Conservation (phyloP, 1,140 invertebrate genomes). For the Eupristina koningsbergeri region DNA sequence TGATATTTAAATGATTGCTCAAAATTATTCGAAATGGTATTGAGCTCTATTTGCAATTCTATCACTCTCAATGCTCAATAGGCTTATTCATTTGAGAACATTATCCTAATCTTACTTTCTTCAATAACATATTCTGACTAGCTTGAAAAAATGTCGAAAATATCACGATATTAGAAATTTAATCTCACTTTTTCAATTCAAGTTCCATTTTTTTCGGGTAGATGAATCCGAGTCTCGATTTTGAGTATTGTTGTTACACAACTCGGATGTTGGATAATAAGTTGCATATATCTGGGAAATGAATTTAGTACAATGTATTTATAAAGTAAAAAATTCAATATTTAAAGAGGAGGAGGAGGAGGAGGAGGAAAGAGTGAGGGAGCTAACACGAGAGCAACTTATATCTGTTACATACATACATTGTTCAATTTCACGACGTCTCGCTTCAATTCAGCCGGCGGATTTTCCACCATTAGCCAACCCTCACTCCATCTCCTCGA, state of each 20-base stretch:
- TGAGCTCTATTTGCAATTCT: no score
- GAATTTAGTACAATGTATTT: conserved; percentile 29
- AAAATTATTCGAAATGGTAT: no score
- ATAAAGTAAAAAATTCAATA: conserved; percentile 42
- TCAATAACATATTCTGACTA: no score
- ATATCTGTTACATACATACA: conserved; percentile 62
- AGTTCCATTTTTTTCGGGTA: background rate
- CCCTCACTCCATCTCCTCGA: conserved; percentile 30
- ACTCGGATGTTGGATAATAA: background rate
- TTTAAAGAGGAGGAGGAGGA: conserved; percentile 29
- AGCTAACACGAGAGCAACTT: conserved; percentile 30
- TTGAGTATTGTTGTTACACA: background rate
- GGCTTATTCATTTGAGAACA: no score
- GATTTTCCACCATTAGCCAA: conserved; percentile 67
- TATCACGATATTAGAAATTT: no score
- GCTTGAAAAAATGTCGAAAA: no score
- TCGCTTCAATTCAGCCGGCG: conserved; percentile 66
- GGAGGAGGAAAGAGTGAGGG: conserved; percentile 2
- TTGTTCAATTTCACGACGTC: conserved; percentile 69
- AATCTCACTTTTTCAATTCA: background rate
- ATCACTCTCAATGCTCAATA: no score
- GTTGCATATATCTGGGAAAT: background rate
- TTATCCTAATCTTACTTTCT: no score
- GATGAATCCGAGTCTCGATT: no score
- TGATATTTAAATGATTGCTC: no score